These are phyloP conservation scores for Limnodromus scolopaceus DNA, from an alignment of 2,797 vertebrate species.

Conservation along the genomic window DNA sequence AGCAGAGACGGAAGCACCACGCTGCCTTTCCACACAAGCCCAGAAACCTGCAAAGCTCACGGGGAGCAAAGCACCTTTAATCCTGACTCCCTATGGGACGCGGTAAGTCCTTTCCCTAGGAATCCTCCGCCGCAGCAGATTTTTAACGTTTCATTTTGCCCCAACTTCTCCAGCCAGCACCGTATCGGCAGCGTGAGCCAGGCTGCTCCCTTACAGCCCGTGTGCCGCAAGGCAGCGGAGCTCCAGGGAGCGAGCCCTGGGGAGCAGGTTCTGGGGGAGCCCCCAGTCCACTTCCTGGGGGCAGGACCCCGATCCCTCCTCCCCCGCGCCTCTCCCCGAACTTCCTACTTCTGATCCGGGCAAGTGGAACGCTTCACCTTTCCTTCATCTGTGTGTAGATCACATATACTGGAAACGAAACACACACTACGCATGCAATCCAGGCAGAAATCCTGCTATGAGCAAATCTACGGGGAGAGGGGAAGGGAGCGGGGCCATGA, in stretches of 20 bases:
- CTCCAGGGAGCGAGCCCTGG: neutral
- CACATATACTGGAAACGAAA: conserved; percentile 51
- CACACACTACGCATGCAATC: conserved; percentile 65
- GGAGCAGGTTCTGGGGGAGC: neutral
- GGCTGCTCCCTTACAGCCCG: neutral
- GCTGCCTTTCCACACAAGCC: neutral
- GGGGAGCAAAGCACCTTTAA: neutral
- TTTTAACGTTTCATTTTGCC: neutral
- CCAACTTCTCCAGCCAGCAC: neutral
- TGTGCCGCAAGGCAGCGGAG: neutral
- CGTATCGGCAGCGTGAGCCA: rapidly evolving
- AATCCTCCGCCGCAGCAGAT: neutral
- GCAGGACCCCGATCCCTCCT: neutral
- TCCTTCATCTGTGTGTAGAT: conserved; percentile 39
- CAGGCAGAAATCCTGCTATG: conserved; percentile 57
- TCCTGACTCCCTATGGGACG: rapidly evolving
- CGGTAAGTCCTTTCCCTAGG: neutral
- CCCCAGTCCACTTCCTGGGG: neutral
- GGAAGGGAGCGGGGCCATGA: neutral
- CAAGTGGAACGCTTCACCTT: neutral
- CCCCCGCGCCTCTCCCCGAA: neutral
- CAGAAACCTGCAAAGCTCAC: neutral
- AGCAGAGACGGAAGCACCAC: neutral
- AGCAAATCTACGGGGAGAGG: conserved; percentile 40
- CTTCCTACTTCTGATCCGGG: neutral